Percentiles rank a stretch among this genome's conserved stretches.
Evolutionary conservation across 2,888 invertebrate species (phyloP).

Genomic region (Blastobasis adustella): DNA sequence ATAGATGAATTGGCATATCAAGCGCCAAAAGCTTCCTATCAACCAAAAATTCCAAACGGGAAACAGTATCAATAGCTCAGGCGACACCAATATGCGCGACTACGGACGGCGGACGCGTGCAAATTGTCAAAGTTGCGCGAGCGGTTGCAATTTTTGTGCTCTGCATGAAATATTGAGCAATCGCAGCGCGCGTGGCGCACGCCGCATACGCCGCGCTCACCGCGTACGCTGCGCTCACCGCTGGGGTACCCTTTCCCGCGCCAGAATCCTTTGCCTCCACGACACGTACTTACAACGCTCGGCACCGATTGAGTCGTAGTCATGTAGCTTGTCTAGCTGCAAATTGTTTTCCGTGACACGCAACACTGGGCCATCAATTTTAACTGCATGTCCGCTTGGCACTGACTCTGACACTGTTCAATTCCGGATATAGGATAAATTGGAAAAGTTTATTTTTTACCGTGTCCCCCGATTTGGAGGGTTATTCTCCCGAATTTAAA

Average conservation of each 20-base stretch:
- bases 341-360: slow-evolving; percentile 16
- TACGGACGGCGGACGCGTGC: slow-evolving; percentile 37
- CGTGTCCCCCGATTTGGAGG: too few species aligned
- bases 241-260: neutral
- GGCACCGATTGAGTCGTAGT: slow-evolving; percentile 22
- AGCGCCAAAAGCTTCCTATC: too few species aligned
- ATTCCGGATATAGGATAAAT: neutral
- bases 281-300: slow-evolving; percentile 35
- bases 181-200: too few species aligned
- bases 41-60: too few species aligned
- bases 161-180: slow-evolving; percentile 53
- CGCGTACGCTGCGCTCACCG: too few species aligned
- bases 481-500: too few species aligned
- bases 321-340: slow-evolving; percentile 8
- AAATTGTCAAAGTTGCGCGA: slow-evolving; percentile 63
- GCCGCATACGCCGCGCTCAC: too few species aligned
- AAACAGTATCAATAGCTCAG: slow-evolving; percentile 1
- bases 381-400: slow-evolving; percentile 6
- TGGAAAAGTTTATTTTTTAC: neutral
- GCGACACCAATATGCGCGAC: slow-evolving; percentile 36
- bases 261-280: slow-evolving; percentile 37
- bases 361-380: slow-evolving; percentile 5
- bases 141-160: slow-evolving; percentile 61
- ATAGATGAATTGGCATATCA: too few species aligned
- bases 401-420: neutral